Evolutionary conservation across 2,113 vertebrate genomes (phyloP).

Genomic region (Melanostigma gelatinosum): DNA sequence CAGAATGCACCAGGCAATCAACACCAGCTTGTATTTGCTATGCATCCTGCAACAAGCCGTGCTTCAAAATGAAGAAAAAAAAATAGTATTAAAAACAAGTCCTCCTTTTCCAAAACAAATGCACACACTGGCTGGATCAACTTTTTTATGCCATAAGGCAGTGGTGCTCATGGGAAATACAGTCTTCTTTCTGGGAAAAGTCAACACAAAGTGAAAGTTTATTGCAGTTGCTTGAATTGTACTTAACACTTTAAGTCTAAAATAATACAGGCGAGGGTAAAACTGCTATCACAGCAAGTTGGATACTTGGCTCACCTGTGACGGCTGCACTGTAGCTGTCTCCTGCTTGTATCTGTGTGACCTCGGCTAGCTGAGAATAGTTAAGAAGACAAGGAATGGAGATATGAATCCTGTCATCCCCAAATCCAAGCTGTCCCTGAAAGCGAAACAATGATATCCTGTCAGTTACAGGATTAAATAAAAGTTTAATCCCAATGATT

Average conservation of each 20-base stretch:
- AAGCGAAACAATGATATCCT: constrained; percentile 33
- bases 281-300: not conserved
- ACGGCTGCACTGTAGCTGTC: constrained; percentile 65
- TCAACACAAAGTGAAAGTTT: not conserved
- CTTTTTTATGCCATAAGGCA: too few relatives aligned
- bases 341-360: constrained; percentile 56
- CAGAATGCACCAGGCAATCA: not conserved
- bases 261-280: not conserved
- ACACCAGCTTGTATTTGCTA: not conserved
- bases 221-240: constrained; percentile 1
- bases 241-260: not conserved
- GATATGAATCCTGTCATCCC: constrained; percentile 44
- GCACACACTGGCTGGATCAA: not conserved
- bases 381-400: constrained; percentile 49
- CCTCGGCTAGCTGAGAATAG: constrained; percentile 34
- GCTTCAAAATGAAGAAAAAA: not conserved
- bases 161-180: not conserved
- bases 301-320: constrained; percentile 55
- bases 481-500: constrained; percentile 51
- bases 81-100: not conserved
- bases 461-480: constrained; percentile 50
- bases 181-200: not conserved
- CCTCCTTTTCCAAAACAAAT: not conserved
- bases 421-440: constrained; percentile 72
- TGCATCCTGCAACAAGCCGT: not conserved